These are phyloP conservation scores for Euphydryas editha DNA, from an alignment of 2,888 invertebrate genomes.

Conservation along the genomic window DNA sequence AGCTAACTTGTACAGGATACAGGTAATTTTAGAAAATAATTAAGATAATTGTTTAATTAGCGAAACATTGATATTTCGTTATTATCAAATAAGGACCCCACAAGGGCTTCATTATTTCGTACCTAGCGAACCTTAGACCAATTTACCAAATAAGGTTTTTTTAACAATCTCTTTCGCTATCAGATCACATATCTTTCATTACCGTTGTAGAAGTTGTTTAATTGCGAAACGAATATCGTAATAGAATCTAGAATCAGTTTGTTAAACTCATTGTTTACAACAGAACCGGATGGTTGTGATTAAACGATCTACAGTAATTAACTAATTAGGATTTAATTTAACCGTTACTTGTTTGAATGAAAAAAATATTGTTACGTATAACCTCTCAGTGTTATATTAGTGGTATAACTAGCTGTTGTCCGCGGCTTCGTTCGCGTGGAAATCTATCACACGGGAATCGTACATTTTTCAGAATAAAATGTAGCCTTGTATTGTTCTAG, in stretches of 20 bases:
- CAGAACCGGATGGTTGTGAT: constrained; percentile 61
- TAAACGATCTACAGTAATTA: constrained; percentile 55
- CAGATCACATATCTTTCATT: constrained; percentile 39
- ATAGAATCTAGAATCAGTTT: constrained; percentile 49
- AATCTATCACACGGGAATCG: no score
- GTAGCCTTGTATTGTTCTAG: no score
- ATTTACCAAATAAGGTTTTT: constrained; percentile 35
- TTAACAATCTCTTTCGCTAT: constrained; percentile 38
- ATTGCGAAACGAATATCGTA: constrained; percentile 61
- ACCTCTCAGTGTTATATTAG: no score
- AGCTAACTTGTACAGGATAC: no score
- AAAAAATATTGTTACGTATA: not conserved
- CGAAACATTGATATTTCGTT: not conserved
- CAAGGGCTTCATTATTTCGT: constrained; percentile 4
- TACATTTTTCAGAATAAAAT: no score
- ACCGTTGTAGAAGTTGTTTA: constrained; percentile 51
- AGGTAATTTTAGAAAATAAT: no score
- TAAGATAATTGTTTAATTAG: not conserved
- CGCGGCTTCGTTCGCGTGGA: no score
- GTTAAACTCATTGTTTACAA: constrained; percentile 56
- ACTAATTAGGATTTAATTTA: constrained; percentile 51
- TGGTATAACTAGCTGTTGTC: no score
- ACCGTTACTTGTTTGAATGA: constrained; percentile 33
- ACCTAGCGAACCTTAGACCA: constrained; percentile 5
- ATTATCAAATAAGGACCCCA: not conserved